Evolutionary conservation across 2,113 vertebrate genomes (phyloP).

Genomic region (Redunca redunca): DNA sequence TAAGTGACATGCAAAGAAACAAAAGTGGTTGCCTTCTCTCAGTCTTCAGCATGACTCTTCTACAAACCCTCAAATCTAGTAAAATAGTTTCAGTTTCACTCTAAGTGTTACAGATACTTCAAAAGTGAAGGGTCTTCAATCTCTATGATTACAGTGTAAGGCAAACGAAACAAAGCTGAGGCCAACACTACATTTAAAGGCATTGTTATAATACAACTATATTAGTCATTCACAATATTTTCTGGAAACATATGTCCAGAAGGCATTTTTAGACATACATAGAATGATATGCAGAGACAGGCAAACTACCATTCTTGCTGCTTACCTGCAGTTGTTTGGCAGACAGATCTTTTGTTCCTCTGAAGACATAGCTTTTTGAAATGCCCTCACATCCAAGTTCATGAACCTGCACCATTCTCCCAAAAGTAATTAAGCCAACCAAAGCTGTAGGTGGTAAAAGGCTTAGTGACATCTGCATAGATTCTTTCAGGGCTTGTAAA

Average conservation of each 20-base stretch:
- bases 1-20: neutral
- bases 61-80: neutral
- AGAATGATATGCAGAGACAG: neutral
- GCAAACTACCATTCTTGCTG: neutral
- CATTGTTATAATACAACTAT: neutral
- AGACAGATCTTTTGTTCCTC: conserved; percentile 95
- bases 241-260: neutral
- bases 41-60: neutral
- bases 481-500: conserved; percentile 96
- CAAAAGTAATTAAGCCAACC: conserved; percentile 97
- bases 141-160: neutral
- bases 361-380: conserved; percentile 98
- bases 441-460: conserved; percentile 94
- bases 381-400: conserved; percentile 98
- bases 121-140: neutral
- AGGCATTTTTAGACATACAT: neutral
- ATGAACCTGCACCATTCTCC: conserved; percentile 98
- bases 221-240: neutral
- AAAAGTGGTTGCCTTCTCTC: neutral
- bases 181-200: neutral
- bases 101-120: neutral
- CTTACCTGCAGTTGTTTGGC: conserved; percentile 97
- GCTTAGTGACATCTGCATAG: conserved; percentile 97
- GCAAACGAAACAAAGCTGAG: conserved; percentile 3
- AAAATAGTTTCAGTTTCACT: neutral